Percentiles rank a stretch among this genome's conserved stretches.
Conservation (phyloP, 2,888 invertebrate species). For the Epirrhoe tristata region DNA sequence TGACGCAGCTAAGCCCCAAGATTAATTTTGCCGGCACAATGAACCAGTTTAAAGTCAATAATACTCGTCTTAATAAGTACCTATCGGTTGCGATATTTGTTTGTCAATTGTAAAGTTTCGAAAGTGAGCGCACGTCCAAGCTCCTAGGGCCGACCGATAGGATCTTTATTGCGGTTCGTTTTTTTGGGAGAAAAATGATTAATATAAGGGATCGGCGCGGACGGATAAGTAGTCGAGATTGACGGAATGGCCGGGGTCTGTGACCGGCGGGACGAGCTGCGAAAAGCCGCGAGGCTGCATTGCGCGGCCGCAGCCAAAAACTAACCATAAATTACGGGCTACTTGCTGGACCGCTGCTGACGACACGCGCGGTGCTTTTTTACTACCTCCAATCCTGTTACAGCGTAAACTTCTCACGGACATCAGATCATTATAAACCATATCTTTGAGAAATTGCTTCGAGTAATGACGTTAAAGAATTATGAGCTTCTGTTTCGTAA, state of each 20-base stretch:
- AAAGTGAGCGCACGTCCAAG: constrained; percentile 60
- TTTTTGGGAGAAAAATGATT: constrained; percentile 79
- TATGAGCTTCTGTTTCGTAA: constrained; percentile 63
- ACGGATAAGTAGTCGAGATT: constrained; percentile 84
- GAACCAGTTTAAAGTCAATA: constrained; percentile 78
- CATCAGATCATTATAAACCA: constrained; percentile 71
- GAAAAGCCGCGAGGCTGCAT: constrained; percentile 82
- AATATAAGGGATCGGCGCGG: constrained; percentile 78
- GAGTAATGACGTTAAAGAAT: constrained; percentile 74
- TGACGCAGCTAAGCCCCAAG: constrained; percentile 81
- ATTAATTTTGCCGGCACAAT: constrained; percentile 83
- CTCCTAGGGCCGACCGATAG: constrained; percentile 70
- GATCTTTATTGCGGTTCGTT: constrained; percentile 74
- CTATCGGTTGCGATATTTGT: constrained; percentile 76
- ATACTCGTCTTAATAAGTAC: constrained; percentile 74
- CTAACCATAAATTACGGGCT: constrained; percentile 86
- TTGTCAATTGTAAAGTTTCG: constrained; percentile 76
- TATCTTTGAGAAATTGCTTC: constrained; percentile 74
- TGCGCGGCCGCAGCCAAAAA: constrained; percentile 83
- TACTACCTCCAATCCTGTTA: constrained; percentile 76
- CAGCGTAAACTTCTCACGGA: constrained; percentile 81
- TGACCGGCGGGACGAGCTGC: constrained; percentile 71
- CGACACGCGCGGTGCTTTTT: constrained; percentile 80
- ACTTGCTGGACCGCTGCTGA: constrained; percentile 77
- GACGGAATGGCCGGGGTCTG: constrained; percentile 81